Evolutionary conservation across 2,888 invertebrate species (phyloP).

Genomic region (Nomada flava): DNA sequence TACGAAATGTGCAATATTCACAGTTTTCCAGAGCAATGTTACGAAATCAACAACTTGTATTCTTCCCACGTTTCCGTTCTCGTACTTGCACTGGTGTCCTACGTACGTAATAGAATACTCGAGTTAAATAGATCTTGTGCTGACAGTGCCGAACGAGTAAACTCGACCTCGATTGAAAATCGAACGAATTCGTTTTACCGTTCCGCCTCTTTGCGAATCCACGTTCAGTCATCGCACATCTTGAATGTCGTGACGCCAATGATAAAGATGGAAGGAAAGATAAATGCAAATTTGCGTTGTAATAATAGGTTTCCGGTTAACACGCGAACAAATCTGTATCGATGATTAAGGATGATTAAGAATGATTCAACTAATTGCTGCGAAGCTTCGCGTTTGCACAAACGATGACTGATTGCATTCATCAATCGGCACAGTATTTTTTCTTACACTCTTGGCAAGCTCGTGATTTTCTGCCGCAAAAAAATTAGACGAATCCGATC

Average conservation of each 20-base stretch:
- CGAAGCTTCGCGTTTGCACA: neutral
- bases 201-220: neutral
- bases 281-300: conserved; percentile 3
- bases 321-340: neutral
- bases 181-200: conserved; percentile 28
- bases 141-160: conserved; percentile 17
- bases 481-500: neutral
- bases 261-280: neutral
- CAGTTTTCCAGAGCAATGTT: conserved; percentile 9
- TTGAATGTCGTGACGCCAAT: neutral
- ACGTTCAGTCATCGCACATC: neutral
- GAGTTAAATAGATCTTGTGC: conserved; percentile 25
- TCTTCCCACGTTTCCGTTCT: neutral
- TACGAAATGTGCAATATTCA: neutral
- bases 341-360: neutral
- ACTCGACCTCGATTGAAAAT: conserved; percentile 43
- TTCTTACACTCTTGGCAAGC: neutral
- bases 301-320: conserved; percentile 14
- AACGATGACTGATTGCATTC: neutral
- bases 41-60: neutral
- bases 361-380: conserved; percentile 9
- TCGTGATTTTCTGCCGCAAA: neutral
- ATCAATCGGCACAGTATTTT: conserved; percentile 1
- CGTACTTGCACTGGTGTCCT: neutral
- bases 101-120: neutral